Percentiles rank a stretch among this genome's conserved stretches.
Evolutionary conservation across 2,797 vertebrate genomes (phyloP).

Genomic region (Tenualosa thibaudeaui): DNA sequence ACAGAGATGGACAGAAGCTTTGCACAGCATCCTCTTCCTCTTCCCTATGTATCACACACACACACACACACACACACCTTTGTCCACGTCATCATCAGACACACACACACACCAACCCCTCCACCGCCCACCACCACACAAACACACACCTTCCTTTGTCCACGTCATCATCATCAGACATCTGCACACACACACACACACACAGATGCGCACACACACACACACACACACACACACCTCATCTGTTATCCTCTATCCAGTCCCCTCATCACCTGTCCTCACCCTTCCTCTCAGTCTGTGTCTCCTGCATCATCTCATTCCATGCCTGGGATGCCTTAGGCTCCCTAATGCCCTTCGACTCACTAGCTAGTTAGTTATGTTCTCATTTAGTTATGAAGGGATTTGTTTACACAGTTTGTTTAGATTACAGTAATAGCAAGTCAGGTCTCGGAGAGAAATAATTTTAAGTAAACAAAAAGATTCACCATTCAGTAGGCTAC

Average conservation of each 20-base stretch:
- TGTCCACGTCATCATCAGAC: not conserved
- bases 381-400: not conserved
- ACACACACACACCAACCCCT: not conserved
- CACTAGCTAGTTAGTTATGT: not conserved
- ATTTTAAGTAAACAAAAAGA: no score
- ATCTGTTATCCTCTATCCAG: not conserved
- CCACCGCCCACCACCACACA: not conserved
- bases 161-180: no score
- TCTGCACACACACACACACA: not conserved
- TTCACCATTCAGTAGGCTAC: no score
- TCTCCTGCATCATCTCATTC: no score
- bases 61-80: not conserved
- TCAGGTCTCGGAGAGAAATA: not conserved
- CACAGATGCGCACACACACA: not conserved
- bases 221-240: not conserved
- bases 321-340: no score
- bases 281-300: no score
- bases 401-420: not conserved
- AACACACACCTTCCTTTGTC: not conserved
- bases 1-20: not conserved
- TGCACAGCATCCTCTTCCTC: not conserved
- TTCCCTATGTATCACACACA: not conserved
- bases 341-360: no score
- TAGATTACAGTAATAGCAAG: no score
- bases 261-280: not conserved